phyloP scores from a whole-genome alignment of 1,140 invertebrate genomes.

The Pseudomyrmex dendroicus region DNA sequence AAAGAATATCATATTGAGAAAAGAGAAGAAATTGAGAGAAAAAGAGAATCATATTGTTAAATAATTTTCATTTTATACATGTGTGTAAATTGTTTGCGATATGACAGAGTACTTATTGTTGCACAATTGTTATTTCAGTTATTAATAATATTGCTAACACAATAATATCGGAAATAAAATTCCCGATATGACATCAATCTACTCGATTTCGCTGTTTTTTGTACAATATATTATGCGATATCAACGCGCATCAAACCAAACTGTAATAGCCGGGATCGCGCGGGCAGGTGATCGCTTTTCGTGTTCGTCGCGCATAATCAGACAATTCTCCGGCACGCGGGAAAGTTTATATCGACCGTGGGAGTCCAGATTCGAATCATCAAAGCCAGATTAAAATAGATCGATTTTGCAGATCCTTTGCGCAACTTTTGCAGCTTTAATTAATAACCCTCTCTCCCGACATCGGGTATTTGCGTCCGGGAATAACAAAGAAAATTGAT shows the following conservation, averaged over 20 bases:
- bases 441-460: not conserved
- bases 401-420: conserved; percentile 32
- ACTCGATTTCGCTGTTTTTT: not conserved
- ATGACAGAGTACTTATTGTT: conserved; percentile 17
- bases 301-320: conserved; percentile 42
- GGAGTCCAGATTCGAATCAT: conserved; percentile 22
- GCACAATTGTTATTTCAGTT: not conserved
- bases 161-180: not conserved
- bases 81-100: not conserved
- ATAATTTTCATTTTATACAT: not conserved
- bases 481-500: conserved; percentile 19
- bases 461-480: not conserved
- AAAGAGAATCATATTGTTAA: too few species aligned
- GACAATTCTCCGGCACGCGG: conserved; percentile 12
- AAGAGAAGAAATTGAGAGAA: too few species aligned
- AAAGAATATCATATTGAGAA: too few species aligned
- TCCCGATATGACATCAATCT: not conserved
- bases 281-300: conserved; percentile 6
- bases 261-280: conserved; percentile 7
- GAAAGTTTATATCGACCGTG: not conserved
- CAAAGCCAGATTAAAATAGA: conserved; percentile 56
- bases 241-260: not conserved
- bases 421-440: conserved; percentile 19
- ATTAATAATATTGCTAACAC: not conserved
- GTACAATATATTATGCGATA: not conserved